phyloP scores from a whole-genome alignment of 2,113 vertebrate species.

The Hemiprocne comata region DNA sequence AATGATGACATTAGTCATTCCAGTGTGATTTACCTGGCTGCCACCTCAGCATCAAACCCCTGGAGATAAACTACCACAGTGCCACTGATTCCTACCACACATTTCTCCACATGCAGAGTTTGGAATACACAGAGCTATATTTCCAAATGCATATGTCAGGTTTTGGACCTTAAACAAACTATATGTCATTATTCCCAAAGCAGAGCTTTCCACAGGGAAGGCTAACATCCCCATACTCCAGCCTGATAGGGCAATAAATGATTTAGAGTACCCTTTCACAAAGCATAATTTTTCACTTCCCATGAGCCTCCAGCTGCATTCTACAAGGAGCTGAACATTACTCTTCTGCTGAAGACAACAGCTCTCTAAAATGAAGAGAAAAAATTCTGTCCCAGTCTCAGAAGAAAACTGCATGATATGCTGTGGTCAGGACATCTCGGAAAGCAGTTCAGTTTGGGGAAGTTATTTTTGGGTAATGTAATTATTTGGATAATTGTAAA shows the following conservation, averaged over 20 bases:
- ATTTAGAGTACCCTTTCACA: background rate
- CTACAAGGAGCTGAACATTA: background rate
- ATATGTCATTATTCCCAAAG: background rate
- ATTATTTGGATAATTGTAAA: constrained; percentile 7
- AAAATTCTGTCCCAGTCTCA: background rate
- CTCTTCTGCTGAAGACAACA: background rate
- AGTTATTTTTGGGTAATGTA: background rate
- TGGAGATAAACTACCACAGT: background rate
- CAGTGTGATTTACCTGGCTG: background rate
- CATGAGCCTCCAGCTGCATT: background rate
- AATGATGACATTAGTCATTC: background rate
- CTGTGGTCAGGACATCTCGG: background rate
- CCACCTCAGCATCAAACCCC: background rate
- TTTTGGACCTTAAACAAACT: background rate
- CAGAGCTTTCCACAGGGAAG: background rate
- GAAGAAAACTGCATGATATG: background rate
- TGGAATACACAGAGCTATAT: background rate
- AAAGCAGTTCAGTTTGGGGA: background rate
- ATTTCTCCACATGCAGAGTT: background rate
- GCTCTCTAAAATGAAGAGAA: background rate
- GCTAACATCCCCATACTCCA: background rate
- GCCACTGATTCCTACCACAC: fast-evolving
- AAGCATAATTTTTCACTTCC: background rate
- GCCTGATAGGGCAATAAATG: background rate
- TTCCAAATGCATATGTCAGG: background rate